A percentile compares a stretch with the other conserved stretches of the same genome.
These are phyloP conservation scores for Nephrotoma flavescens DNA, from an alignment of 2,888 invertebrate species.

Conservation along the genomic window DNA sequence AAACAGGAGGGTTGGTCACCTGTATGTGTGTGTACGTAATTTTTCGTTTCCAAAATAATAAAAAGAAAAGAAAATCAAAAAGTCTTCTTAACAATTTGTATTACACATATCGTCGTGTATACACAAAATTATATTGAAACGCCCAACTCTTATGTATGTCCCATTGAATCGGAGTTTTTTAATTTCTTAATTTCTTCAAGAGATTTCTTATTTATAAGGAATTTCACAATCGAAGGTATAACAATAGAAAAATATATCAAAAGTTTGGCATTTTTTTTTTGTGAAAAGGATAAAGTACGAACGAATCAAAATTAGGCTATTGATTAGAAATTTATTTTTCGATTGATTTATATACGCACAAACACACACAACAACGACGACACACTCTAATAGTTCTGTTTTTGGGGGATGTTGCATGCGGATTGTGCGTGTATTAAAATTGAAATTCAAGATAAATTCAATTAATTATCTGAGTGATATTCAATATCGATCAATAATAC, in stretches of 20 bases:
- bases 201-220: neutral
- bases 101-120: neutral
- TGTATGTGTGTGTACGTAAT: neutral
- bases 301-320: neutral
- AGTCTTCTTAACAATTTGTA: neutral
- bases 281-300: neutral
- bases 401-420: neutral
- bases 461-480: neutral
- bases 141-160: neutral
- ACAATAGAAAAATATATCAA: neutral
- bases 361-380: neutral
- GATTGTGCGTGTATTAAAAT: neutral
- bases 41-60: neutral
- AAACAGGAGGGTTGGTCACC: neutral
- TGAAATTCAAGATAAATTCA: neutral
- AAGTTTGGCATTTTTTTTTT: neutral
- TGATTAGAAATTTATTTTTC: neutral
- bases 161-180: neutral
- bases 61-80: neutral
- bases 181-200: neutral
- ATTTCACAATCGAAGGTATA: neutral
- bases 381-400: neutral
- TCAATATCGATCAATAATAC: neutral
- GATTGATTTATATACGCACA: neutral
- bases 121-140: neutral